Conservation (phyloP, 2,888 invertebrate species). For the Lymantria monacha region DNA sequence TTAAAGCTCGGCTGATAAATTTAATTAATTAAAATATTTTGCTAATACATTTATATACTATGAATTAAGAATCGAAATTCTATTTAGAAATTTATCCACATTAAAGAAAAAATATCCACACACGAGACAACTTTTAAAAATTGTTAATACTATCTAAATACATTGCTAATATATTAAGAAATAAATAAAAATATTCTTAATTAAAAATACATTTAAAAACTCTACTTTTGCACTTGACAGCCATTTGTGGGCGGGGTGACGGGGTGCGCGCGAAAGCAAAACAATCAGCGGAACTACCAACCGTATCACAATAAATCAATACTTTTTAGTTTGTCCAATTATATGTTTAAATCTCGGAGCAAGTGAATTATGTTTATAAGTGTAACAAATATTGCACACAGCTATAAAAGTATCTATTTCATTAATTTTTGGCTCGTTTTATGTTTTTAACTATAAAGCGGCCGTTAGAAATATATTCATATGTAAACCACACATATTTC, state of each 20-base stretch:
- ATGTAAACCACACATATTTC: no score
- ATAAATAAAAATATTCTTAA: conserved; percentile 11
- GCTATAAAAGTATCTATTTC: no score
- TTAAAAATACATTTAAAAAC: conserved; percentile 13
- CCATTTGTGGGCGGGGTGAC: conserved; percentile 68
- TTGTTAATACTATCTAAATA: conserved; percentile 25
- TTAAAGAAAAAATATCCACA: conserved; percentile 5
- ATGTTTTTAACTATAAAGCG: no score
- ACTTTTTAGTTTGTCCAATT: not conserved
- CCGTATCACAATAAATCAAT: conserved; percentile 32
- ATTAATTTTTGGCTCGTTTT: no score
- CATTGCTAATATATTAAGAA: conserved; percentile 19
- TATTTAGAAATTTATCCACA: conserved; percentile 9
- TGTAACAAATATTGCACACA: no score
- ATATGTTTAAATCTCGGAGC: conserved; percentile 4
- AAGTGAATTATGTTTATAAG: not conserved
- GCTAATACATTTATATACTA: conserved; percentile 5
- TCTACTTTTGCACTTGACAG: conserved; percentile 51
- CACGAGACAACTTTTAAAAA: conserved; percentile 13
- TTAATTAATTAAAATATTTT: conserved; percentile 13
- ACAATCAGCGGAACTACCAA: conserved; percentile 53
- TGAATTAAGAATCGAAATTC: no score
- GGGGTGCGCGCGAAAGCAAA: conserved; percentile 60
- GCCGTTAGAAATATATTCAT: no score
- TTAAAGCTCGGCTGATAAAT: no score